A percentile compares a stretch with the other conserved stretches of the same genome.
These are phyloP conservation scores for Tupaia chinensis DNA, from an alignment of 2,113 vertebrate species.

Conservation along the genomic window DNA sequence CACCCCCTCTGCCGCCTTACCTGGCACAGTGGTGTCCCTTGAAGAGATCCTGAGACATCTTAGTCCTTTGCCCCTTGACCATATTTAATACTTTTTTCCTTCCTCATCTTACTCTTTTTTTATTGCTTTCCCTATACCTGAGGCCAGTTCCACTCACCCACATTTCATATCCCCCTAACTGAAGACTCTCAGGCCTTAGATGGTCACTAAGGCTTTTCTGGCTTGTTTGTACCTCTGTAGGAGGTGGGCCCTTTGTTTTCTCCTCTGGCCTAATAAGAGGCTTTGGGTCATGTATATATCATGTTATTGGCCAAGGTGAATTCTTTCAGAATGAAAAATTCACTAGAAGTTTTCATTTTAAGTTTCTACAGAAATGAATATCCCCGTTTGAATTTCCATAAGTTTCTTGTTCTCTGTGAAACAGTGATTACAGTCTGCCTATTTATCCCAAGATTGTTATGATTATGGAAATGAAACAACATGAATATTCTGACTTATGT, in stretches of 20 bases:
- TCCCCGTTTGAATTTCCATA: background rate
- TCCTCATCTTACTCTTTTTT: background rate
- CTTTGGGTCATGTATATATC: background rate
- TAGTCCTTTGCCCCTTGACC: background rate
- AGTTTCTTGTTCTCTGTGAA: background rate
- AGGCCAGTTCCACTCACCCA: background rate
- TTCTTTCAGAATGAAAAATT: conserved; percentile 24
- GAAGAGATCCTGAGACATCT: background rate
- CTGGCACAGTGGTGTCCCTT: background rate
- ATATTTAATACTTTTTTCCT: background rate
- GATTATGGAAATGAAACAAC: conserved; percentile 35
- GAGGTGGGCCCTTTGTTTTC: background rate
- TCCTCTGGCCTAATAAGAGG: background rate
- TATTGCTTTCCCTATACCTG: background rate
- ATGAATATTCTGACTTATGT: background rate
- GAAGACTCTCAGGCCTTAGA: background rate
- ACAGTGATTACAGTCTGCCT: background rate
- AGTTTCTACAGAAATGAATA: background rate
- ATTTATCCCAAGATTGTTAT: background rate
- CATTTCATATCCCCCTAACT: background rate
- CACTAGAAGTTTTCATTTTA: conserved; percentile 19
- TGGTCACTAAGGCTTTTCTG: background rate
- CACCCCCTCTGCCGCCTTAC: background rate
- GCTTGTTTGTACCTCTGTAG: background rate
- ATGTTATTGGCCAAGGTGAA: background rate